Evolutionary conservation across 2,888 invertebrate genomes (phyloP).

Genomic region (Cremastinae sp.): DNA sequence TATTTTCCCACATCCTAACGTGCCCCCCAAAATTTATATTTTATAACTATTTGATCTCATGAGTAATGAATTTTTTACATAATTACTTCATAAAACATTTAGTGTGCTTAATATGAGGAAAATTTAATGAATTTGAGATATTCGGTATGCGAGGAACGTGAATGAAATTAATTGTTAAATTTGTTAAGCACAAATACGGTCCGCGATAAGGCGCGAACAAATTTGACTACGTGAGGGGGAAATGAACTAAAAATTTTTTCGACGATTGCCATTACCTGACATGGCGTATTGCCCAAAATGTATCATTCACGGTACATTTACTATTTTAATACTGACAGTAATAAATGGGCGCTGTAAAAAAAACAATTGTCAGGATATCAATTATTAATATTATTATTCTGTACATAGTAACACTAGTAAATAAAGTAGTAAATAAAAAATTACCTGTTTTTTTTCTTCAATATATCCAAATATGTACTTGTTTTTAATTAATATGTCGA

Average conservation of each 20-base stretch:
- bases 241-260: conserved; percentile 29
- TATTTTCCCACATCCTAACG: conserved; percentile 34
- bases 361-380: conserved; percentile 55
- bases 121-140: conserved; percentile 9
- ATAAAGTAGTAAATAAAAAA: conserved; percentile 34
- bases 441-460: conserved; percentile 19
- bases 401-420: conserved; percentile 59
- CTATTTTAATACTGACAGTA: conserved; percentile 36
- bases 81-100: conserved; percentile 24
- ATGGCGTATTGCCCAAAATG: conserved; percentile 22
- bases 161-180: conserved; percentile 18
- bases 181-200: conserved; percentile 6
- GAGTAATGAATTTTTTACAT: conserved; percentile 52
- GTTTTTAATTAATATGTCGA: background rate
- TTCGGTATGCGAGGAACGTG: conserved; percentile 2
- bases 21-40: conserved; percentile 51
- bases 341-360: conserved; percentile 51
- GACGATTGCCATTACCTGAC: conserved; percentile 30
- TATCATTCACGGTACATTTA: conserved; percentile 42
- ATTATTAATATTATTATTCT: conserved; percentile 55
- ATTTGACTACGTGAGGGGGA: background rate
- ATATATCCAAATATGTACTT: background rate
- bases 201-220: background rate
- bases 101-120: conserved; percentile 22
- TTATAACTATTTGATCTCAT: conserved; percentile 64